phyloP scores from a whole-genome alignment of 2,888 invertebrate species.

The Erannis defoliaria region DNA sequence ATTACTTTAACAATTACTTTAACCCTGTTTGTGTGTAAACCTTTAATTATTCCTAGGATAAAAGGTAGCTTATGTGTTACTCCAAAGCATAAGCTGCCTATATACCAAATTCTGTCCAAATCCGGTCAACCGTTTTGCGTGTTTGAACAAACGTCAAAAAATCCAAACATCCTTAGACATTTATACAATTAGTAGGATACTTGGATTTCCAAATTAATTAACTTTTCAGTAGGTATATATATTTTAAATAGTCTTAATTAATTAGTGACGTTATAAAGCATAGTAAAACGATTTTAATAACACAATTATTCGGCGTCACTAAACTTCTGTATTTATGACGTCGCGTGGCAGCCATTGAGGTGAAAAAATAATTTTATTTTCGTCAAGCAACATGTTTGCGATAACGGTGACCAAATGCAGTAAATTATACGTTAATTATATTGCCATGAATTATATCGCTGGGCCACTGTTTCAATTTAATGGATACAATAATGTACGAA shows the following conservation, averaged over 20 bases:
- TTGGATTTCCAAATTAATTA: no score
- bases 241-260: slow-evolving; percentile 34
- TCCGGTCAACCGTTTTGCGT: no score
- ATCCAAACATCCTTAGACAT: no score
- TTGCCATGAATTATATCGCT: slow-evolving; percentile 71
- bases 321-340: slow-evolving; percentile 72
- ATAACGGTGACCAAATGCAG: slow-evolving; percentile 61
- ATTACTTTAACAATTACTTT: no score
- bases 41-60: no score
- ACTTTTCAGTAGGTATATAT: slow-evolving; percentile 1
- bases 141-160: no score
- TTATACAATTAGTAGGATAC: no score
- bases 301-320: slow-evolving; percentile 60
- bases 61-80: no score
- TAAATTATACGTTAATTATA: slow-evolving; percentile 81
- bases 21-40: no score
- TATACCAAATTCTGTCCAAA: no score
- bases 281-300: slow-evolving; percentile 60
- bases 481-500: slow-evolving; percentile 59
- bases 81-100: no score
- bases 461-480: slow-evolving; percentile 69
- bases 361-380: slow-evolving; percentile 69
- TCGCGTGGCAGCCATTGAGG: slow-evolving; percentile 71
- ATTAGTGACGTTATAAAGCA: slow-evolving; percentile 45
- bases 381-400: slow-evolving; percentile 77